Evolutionary conservation across 2,113 vertebrate species (phyloP), one percentile per base, ranked within the genome.

Genomic region (Pyrgilauda ruficollis): DNA sequence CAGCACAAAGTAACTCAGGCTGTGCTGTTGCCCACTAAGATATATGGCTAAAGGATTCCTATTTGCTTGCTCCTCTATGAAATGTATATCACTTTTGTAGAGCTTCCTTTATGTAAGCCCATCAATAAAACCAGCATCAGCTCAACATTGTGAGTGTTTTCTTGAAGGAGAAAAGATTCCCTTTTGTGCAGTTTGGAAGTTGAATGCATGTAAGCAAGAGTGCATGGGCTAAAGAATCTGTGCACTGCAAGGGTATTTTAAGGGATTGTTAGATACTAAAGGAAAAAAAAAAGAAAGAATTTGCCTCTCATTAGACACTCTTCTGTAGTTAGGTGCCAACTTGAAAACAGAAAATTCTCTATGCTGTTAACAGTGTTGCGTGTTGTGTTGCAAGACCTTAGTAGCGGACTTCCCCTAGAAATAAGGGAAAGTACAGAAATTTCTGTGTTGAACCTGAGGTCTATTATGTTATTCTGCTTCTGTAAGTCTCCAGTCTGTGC

Each of bases 111-210:
- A 91, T 89, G 75, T 82, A 92, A 80, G 53, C 81, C 61, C 37
- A 82, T 35, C 90, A 97, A 97, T 98, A 98, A 98, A 98, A 86
- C 0, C 80, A 84, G 79, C 96, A 96, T 96, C 91, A 80, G 81
- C 69, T 96, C 82, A 96, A 74, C 27, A 41, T 1, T 47, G 56
- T 77, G 46, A 23, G 22, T 37, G 66, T 46, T 73, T 92, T 55
- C 88, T 94, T 93, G 58, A 81, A 86, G 73, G 44, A 28, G 53
- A 68, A 69, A 94, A 81, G n/a, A 43, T 63, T 61, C 33, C 31
- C 9, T 52, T 75, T 47, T 22, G 22, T 11, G 52, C 30, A 63
- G 49, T 74, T 53, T 50, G 73, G 58, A 70, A 91, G 49, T 3
- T 83, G 79, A 89, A 72, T 30, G 55, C 26, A 20, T 47, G 35